phyloP scores from a whole-genome alignment of 2,888 invertebrate genomes.

The Pogonocherus hispidulus region DNA sequence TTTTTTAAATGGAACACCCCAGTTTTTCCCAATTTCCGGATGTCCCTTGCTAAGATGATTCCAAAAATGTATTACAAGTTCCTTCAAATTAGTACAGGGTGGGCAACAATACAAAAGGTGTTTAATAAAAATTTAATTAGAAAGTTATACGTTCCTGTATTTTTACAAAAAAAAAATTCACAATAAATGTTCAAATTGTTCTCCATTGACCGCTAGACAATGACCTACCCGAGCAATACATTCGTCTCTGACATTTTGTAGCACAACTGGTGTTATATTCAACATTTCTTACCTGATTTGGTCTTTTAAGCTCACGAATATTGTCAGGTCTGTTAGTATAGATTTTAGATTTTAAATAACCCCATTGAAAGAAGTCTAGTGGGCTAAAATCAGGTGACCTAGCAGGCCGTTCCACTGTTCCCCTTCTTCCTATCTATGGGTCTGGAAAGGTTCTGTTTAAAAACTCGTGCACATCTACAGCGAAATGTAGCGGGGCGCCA shows the following conservation, averaged over 20 bases:
- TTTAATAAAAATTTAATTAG: neutral
- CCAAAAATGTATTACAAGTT: constrained; percentile 26
- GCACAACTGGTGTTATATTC: constrained; percentile 16
- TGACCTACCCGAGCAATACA: constrained; percentile 1
- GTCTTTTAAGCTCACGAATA: neutral
- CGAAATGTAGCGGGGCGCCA: constrained; percentile 20
- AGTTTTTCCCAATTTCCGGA: constrained; percentile 22
- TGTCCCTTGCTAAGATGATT: constrained; percentile 23
- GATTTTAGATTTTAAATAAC: neutral
- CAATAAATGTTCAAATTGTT: constrained; percentile 23
- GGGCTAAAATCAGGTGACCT: neutral
- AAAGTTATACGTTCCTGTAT: neutral
- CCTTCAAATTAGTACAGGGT: constrained; percentile 25
- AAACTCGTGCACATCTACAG: constrained; percentile 12
- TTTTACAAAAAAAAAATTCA: constrained; percentile 5
- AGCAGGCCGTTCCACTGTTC: neutral
- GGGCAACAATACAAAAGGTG: constrained; percentile 15
- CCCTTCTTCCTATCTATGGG: constrained; percentile 2
- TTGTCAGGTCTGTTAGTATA: constrained; percentile 1
- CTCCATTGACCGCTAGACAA: constrained; percentile 19
- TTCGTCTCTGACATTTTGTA: constrained; percentile 13
- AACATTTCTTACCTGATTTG: constrained; percentile 3
- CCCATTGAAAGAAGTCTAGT: neutral
- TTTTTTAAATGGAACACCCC: neutral
- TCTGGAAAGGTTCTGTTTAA: constrained; percentile 20